Percentiles rank a stretch among this genome's conserved stretches.
phyloP scores from a whole-genome alignment of 37 sponge, comb jelly and placozoan genomes.

The Axinella damicornis region DNA sequence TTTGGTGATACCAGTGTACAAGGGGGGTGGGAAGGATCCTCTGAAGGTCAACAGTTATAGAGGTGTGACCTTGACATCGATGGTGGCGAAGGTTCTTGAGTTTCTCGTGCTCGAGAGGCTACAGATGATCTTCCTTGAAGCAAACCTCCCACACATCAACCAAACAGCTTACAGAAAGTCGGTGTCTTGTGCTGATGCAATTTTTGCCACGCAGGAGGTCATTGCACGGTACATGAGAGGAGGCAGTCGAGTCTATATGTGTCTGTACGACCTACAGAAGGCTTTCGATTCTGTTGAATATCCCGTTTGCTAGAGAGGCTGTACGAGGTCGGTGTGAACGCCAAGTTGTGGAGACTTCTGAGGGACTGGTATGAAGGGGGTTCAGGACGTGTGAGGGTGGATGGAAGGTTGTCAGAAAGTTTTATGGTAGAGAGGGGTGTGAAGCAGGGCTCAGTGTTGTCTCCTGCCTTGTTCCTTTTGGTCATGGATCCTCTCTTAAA shows the following conservation, averaged over 20 bases:
- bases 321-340: slow-evolving; percentile 1
- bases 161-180: not conserved
- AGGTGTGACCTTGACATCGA: too few species aligned
- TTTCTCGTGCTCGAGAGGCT: too few species aligned
- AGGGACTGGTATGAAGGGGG: slow-evolving; percentile 4
- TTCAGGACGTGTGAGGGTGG: not conserved
- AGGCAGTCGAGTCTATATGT: slow-evolving; percentile 13
- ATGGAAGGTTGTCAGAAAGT: not conserved
- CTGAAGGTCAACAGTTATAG: too few species aligned
- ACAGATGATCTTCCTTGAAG: too few species aligned
- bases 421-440: slow-evolving; percentile 9
- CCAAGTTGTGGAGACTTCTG: slow-evolving; percentile 15
- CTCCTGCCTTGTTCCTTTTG: slow-evolving; percentile 15
- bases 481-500: slow-evolving; percentile 14
- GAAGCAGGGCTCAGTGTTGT: slow-evolving; percentile 26
- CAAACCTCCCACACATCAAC: too few species aligned
- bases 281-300: slow-evolving; percentile 11
- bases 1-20: slow-evolving; percentile 18
- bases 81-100: too few species aligned
- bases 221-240: slow-evolving; percentile 13
- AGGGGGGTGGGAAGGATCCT: not conserved
- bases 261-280: slow-evolving; percentile 1
- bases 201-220: slow-evolving; percentile 22
- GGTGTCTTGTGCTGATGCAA: too few species aligned
- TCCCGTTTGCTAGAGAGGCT: not conserved